Percentiles rank a stretch among this genome's conserved stretches.
Conservation (phyloP, 2,113 vertebrate species). For the Syngnathus typhle region DNA sequence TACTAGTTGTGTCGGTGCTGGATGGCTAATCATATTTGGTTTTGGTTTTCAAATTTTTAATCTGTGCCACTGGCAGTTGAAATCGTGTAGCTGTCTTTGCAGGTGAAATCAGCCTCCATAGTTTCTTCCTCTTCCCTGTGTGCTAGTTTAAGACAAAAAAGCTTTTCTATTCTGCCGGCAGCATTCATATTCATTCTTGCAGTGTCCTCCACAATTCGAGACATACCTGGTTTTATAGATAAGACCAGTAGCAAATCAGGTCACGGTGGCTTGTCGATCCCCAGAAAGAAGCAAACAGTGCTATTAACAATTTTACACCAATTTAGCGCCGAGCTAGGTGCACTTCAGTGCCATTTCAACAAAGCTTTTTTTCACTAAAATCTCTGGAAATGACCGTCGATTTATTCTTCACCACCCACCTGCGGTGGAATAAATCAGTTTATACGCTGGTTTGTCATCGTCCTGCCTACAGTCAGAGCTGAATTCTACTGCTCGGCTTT, state of each 20-base stretch:
- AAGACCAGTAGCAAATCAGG: not conserved
- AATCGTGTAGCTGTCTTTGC: not conserved
- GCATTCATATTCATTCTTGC: not conserved
- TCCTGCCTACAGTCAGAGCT: slow-evolving; percentile 10
- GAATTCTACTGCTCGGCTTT: slow-evolving; percentile 7
- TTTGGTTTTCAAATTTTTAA: not conserved
- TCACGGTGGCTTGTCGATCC: not conserved
- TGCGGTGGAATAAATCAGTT: slow-evolving; percentile 15
- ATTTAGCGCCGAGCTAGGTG: slow-evolving; percentile 3
- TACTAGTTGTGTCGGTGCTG: no score
- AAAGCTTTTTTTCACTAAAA: slow-evolving; percentile 7
- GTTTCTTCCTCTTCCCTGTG: not conserved
- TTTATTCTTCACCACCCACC: slow-evolving; percentile 16
- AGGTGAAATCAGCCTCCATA: not conserved
- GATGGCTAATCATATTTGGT: not conserved
- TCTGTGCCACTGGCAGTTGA: not conserved
- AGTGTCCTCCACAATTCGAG: not conserved
- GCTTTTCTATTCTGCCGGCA: not conserved
- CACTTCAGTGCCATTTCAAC: not conserved
- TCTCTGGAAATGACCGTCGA: slow-evolving; percentile 6
- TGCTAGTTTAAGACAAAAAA: not conserved
- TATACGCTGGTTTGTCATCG: slow-evolving; percentile 17
- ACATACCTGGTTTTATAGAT: not conserved
- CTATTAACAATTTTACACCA: not conserved
- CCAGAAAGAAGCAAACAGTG: not conserved